Conservation (phyloP, 2,888 invertebrate species). For the Cerceris rybyensis region DNA sequence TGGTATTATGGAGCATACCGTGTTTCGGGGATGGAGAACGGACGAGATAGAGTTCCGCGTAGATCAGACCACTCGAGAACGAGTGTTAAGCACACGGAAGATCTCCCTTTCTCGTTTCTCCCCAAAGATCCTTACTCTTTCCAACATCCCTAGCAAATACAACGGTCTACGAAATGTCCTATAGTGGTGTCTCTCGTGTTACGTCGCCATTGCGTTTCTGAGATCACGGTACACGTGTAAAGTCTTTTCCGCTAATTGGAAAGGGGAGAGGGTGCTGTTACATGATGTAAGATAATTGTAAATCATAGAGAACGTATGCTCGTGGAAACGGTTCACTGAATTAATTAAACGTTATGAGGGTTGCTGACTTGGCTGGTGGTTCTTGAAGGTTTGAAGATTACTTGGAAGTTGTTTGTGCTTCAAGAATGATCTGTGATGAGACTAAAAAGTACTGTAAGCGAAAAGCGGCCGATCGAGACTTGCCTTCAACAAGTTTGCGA, state of each 20-base stretch:
- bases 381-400: too few relatives aligned
- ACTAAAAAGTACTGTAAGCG: too few relatives aligned
- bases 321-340: too few relatives aligned
- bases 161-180: conserved; percentile 38
- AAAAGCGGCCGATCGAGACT: too few relatives aligned
- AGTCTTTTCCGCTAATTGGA: conserved; percentile 3
- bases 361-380: too few relatives aligned
- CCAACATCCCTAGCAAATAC: conserved; percentile 36
- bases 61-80: conserved; percentile 57
- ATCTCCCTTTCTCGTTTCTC: conserved; percentile 19
- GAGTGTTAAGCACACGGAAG: conserved; percentile 51
- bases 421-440: too few relatives aligned
- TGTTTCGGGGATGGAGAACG: conserved; percentile 53
- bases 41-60: conserved; percentile 60
- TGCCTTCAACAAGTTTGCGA: too few relatives aligned
- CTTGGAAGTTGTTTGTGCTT: too few relatives aligned
- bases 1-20: conserved; percentile 40
- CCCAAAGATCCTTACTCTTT: conserved; percentile 21
- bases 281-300: conserved; percentile 3
- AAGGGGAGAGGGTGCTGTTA: neutral
- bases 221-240: neutral
- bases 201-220: conserved; percentile 13
- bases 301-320: conserved; percentile 9
- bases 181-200: conserved; percentile 14
- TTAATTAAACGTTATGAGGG: too few relatives aligned